Percentiles rank a stretch among this genome's conserved stretches.
These are phyloP conservation scores for Enteromius thamalakanensis DNA, from an alignment of 2,797 vertebrate species.

Conservation along the genomic window DNA sequence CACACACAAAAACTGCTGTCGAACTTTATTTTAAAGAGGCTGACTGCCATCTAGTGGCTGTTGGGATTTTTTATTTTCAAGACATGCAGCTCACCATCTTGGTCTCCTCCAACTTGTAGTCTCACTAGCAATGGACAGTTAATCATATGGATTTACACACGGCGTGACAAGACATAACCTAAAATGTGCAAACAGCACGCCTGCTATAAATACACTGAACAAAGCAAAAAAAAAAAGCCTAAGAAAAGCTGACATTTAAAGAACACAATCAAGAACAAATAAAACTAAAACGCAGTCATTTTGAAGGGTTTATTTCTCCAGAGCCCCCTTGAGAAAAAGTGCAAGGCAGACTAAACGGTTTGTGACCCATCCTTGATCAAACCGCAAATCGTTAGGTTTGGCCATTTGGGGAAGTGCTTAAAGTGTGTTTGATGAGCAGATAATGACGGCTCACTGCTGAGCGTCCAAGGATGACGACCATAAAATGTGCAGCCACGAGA, in stretches of 20 bases:
- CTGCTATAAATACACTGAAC: not conserved
- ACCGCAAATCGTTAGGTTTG: slow-evolving; percentile 75
- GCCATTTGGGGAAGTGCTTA: slow-evolving; percentile 67
- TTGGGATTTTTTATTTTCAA: slow-evolving; percentile 49
- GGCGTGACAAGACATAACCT: not conserved
- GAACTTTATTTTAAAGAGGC: slow-evolving; percentile 62
- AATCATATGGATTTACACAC: slow-evolving; percentile 14
- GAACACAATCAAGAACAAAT: slow-evolving; percentile 49
- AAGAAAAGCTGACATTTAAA: not conserved
- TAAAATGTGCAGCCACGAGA: slow-evolving; percentile 66
- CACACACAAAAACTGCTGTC: slow-evolving; percentile 43
- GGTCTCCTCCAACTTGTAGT: slow-evolving; percentile 5
- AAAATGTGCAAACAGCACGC: not conserved
- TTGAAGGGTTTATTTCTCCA: slow-evolving; percentile 62
- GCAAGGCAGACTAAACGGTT: slow-evolving; percentile 67
- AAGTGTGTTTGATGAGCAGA: slow-evolving; percentile 75
- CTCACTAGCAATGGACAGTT: not conserved
- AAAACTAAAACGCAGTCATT: slow-evolving; percentile 62
- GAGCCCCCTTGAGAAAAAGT: slow-evolving; percentile 66
- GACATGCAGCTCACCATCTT: slow-evolving; percentile 52
- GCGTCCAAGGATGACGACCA: slow-evolving; percentile 70
- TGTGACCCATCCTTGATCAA: slow-evolving; percentile 74
- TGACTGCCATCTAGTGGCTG: slow-evolving; percentile 80
- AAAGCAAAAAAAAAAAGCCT: not conserved
- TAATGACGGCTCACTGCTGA: slow-evolving; percentile 74